Conservation (phyloP, 2,888 invertebrate genomes). For the Myathropa florea region DNA sequence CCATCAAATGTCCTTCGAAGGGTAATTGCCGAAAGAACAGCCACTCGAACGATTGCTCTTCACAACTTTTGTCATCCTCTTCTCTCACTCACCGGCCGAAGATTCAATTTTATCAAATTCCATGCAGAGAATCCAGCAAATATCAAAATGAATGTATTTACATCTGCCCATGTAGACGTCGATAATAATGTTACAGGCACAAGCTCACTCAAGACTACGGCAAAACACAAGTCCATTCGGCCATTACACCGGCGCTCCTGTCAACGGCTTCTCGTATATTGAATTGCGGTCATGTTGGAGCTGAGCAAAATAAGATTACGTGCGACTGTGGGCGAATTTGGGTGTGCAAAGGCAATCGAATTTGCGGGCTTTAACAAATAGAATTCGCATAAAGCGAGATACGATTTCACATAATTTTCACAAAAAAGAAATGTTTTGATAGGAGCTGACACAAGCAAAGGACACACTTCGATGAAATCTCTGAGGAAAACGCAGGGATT, state of each 20-base stretch:
- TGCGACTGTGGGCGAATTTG: neutral
- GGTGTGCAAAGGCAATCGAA: neutral
- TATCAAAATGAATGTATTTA: neutral
- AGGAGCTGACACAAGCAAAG: neutral
- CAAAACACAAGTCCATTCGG: neutral
- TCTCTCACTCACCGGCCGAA: neutral
- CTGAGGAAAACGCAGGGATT: too few species aligned
- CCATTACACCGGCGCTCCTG: neutral
- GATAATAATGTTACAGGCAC: neutral
- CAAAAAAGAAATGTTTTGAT: neutral
- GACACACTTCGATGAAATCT: neutral
- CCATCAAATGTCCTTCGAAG: neutral
- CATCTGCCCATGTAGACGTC: neutral
- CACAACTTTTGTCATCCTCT: neutral
- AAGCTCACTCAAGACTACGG: neutral
- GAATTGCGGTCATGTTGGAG: neutral
- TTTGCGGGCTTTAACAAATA: neutral
- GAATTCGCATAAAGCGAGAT: neutral
- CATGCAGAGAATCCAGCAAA: neutral
- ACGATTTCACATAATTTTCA: neutral
- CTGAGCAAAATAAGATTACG: neutral
- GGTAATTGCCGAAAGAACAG: neutral
- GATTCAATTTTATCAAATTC: neutral
- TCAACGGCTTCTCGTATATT: neutral
- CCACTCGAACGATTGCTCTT: neutral